phyloP scores from a whole-genome alignment of 2,888 invertebrate genomes.

The Tenthredo notha region DNA sequence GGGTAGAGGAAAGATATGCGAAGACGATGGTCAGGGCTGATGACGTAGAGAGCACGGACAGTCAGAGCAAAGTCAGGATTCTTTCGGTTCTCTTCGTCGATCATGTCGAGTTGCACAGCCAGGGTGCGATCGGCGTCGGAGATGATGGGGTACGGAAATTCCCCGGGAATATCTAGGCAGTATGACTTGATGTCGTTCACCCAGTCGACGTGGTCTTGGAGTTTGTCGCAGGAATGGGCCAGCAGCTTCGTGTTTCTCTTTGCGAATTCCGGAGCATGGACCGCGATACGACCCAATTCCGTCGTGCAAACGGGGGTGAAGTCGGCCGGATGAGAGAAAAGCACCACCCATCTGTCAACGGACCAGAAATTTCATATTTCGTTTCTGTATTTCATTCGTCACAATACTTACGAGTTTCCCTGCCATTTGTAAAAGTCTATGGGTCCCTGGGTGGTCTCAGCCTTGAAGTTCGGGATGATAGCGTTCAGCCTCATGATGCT shows the following conservation, averaged over 20 bases:
- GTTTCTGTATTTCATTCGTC: not conserved
- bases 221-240: slow-evolving; percentile 89
- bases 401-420: slow-evolving; percentile 85
- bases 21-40: slow-evolving; percentile 89
- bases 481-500: slow-evolving; percentile 85
- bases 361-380: slow-evolving; percentile 25
- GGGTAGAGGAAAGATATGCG: slow-evolving; percentile 92
- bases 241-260: slow-evolving; percentile 88
- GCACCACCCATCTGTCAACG: slow-evolving; percentile 87
- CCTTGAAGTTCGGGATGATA: slow-evolving; percentile 88
- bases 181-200: slow-evolving; percentile 87
- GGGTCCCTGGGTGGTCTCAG: slow-evolving; percentile 86
- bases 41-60: slow-evolving; percentile 88
- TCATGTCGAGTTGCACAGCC: slow-evolving; percentile 88
- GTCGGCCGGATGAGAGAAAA: slow-evolving; percentile 94
- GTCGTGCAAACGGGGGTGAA: slow-evolving; percentile 96
- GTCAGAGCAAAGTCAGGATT: slow-evolving; percentile 85
- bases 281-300: slow-evolving; percentile 88
- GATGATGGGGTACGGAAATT: slow-evolving; percentile 91
- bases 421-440: slow-evolving; percentile 90
- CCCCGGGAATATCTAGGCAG: slow-evolving; percentile 85
- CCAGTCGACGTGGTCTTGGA: slow-evolving; percentile 89
- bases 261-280: slow-evolving; percentile 85
- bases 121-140: slow-evolving; percentile 87
- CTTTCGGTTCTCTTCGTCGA: slow-evolving; percentile 87